Percentiles rank a stretch among this genome's conserved stretches.
phyloP scores from a whole-genome alignment of 1,140 invertebrate genomes.

The Neocloeon triangulifer region DNA sequence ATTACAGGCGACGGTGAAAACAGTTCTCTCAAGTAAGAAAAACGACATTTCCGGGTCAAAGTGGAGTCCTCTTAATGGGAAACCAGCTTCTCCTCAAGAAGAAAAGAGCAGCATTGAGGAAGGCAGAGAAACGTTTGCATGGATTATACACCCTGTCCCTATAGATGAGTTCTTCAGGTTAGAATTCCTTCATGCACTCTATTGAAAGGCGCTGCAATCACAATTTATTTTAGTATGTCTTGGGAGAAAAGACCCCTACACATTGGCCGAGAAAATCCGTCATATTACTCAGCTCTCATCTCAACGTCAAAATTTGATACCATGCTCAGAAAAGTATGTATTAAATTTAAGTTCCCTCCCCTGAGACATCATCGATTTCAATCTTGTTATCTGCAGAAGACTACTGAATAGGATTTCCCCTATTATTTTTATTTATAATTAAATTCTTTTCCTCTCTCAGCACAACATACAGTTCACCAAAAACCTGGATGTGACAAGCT shows the following conservation, averaged over 20 bases:
- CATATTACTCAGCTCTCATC: constrained; percentile 52
- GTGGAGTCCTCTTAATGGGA: too few species aligned
- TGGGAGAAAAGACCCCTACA: constrained; percentile 68
- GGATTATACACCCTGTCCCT: constrained; percentile 41
- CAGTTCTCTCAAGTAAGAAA: too few species aligned
- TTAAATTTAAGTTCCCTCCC: too few species aligned
- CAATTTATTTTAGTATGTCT: constrained; percentile 17
- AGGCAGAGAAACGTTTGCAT: constrained; percentile 35
- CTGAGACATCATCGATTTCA: neutral
- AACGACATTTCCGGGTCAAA: too few species aligned
- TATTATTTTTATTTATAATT: too few species aligned
- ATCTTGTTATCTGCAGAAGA: neutral
- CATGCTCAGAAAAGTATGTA: constrained; percentile 49
- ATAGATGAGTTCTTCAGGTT: constrained; percentile 36
- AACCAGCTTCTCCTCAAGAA: too few species aligned
- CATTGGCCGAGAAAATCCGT: constrained; percentile 34
- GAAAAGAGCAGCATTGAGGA: constrained; percentile 24
- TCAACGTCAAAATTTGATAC: constrained; percentile 51
- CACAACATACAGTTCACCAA: constrained; percentile 56
- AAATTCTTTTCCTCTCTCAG: constrained; percentile 14
- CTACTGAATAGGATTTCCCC: too few species aligned
- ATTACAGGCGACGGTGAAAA: too few species aligned
- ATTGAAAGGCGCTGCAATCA: too few species aligned
- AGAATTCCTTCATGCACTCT: constrained; percentile 13
- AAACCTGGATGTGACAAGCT: constrained; percentile 81